Base-by-base conservation (phyloP, 2,113 vertebrate species). In the Poeciliopsis retropinna region DNA sequence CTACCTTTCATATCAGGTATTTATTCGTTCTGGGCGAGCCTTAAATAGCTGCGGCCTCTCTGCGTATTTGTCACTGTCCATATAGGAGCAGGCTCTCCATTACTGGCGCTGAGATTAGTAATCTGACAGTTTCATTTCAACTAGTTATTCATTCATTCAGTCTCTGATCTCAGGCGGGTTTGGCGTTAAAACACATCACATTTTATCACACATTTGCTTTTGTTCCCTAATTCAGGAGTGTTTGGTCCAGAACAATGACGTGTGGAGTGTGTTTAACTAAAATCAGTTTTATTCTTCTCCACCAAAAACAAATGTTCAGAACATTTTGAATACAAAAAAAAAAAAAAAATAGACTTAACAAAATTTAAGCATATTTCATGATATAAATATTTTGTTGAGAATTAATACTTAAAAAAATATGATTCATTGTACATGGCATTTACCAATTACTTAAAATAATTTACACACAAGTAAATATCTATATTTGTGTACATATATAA, bases 1-100 rank as follows among this genome's bases (percentile, higher is more conserved):
- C 85, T 94, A 90, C 91, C 92, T 94, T 81, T 92, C 92, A 76
- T 90, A 86, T 78, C 89, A 91, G 91, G 92, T 92, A 92, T 94
- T 92, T 92, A 80, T 92, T 88, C 88, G 78, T 83, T 79, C 81
- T 92, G 92, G 72, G 79, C 64, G 78, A 80, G 93, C 91, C 82
- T 88, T 91, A 92, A 94, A 93, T 88, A 92, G 85, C 92, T 82
- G 80, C 85, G 89, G 89, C 87, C 27, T 68, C 70, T 32, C 70
- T 79, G 71, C 66, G 63, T 83, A 89, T 94, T 86, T 90, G 88
- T 92, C 87, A 91, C 72, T 93, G 81, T 72, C 81, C 87, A 90
- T 86, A 85, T 68, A 90, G 66, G 66, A 60, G 67, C 63, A 60
- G 39, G 63, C 30, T 72, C 79, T 76, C 76, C 75, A 57, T 77